phyloP scores from a whole-genome alignment of 64 coral and sea anemone genomes.

The Astreopora myriophthalma region DNA sequence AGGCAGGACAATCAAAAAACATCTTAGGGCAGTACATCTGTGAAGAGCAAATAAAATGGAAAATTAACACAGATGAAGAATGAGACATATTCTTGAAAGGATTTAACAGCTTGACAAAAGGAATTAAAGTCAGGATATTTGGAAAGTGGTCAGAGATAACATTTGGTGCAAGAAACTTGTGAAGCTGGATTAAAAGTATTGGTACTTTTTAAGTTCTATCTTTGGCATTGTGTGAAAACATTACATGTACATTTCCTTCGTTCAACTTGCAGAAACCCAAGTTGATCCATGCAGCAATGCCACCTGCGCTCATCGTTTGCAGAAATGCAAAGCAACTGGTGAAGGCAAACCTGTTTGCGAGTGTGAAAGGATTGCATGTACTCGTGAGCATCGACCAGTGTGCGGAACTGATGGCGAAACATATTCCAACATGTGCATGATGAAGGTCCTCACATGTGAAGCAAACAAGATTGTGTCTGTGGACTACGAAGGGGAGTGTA shows the following conservation, averaged over 20 bases:
- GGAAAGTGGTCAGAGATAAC: too few species aligned
- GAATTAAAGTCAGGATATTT: too few species aligned
- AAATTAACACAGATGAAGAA: too few species aligned
- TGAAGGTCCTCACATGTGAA: slow-evolving; percentile 44
- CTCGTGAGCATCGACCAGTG: slow-evolving; percentile 11
- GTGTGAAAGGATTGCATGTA: not conserved
- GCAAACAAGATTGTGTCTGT: slow-evolving; percentile 34
- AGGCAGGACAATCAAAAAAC: too few species aligned
- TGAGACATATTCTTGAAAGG: too few species aligned
- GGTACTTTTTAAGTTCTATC: too few species aligned
- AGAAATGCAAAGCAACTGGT: not conserved
- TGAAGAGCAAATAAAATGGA: too few species aligned
- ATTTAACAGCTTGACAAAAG: too few species aligned
- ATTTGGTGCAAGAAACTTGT: too few species aligned
- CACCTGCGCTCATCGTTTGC: slow-evolving; percentile 39
- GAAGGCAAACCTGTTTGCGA: slow-evolving; percentile 21
- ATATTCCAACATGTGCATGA: slow-evolving; percentile 48
- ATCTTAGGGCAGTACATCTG: too few species aligned
- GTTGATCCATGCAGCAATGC: not conserved
- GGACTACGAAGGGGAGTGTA: not conserved
- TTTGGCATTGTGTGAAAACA: too few species aligned
- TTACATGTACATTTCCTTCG: not conserved
- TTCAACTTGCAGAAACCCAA: not conserved
- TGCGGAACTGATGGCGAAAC: slow-evolving; percentile 68
- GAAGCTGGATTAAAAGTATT: too few species aligned